Conservation (phyloP, 2,888 invertebrate genomes). For the Leucophora obtusa region DNA sequence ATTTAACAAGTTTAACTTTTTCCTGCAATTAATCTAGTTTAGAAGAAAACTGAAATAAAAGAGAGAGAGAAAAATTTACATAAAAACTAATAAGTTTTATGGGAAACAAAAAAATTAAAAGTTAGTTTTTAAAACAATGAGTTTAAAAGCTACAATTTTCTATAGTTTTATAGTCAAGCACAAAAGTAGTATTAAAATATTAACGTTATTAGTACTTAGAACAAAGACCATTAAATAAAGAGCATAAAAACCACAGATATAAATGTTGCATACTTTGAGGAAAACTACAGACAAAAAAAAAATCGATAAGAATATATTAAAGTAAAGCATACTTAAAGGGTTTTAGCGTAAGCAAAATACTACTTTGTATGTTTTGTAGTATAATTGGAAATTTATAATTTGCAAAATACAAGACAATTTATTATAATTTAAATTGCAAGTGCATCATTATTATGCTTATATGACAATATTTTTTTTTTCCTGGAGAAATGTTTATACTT, state of each 20-base stretch:
- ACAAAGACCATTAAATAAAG: not conserved
- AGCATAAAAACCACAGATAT: not conserved
- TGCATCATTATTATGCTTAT: too few relatives aligned
- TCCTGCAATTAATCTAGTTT: not conserved
- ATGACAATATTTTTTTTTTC: too few relatives aligned
- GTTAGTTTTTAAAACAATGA: not conserved
- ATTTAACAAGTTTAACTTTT: not conserved
- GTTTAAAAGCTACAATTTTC: not conserved
- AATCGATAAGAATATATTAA: not conserved
- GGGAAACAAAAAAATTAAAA: not conserved
- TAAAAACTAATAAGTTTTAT: not conserved
- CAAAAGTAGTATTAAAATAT: not conserved
- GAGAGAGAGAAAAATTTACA: not conserved
- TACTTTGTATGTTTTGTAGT: too few relatives aligned
- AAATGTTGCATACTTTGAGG: not conserved
- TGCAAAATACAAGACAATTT: too few relatives aligned
- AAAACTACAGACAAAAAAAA: not conserved
- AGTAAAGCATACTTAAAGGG: not conserved
- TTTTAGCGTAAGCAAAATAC: too few relatives aligned
- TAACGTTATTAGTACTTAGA: not conserved
- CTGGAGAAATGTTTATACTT: too few relatives aligned
- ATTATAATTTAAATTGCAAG: too few relatives aligned
- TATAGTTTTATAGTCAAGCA: not conserved
- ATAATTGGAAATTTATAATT: too few relatives aligned
- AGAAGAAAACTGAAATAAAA: not conserved